Evolutionary conservation across 2,888 invertebrate species (phyloP).

Genomic region (Lithophane semibrunnea): DNA sequence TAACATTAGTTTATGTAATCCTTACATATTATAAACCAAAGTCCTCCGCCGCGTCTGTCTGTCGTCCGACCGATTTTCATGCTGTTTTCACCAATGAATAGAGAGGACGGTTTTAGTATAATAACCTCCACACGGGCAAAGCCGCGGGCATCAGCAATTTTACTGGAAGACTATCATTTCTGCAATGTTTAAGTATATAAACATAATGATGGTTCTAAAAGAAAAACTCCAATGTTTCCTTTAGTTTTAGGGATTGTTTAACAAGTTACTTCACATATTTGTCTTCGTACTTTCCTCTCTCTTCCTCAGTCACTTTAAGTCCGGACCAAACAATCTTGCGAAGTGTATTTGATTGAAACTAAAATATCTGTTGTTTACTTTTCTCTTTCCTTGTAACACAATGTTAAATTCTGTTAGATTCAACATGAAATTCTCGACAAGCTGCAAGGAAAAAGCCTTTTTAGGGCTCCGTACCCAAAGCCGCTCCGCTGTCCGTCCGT

Average conservation of each 20-base stretch:
- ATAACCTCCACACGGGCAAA: no score
- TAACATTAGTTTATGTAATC: no score
- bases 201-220: background rate
- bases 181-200: background rate
- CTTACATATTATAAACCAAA: no score
- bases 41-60: no score
- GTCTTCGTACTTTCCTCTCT: slow-evolving; percentile 2
- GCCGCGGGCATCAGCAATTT: no score
- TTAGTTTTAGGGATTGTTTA: slow-evolving; percentile 5
- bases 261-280: slow-evolving; percentile 28
- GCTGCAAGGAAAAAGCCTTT: background rate
- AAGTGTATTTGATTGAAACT: slow-evolving; percentile 27
- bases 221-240: background rate
- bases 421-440: background rate
- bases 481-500: no score
- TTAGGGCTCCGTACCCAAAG: no score
- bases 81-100: no score
- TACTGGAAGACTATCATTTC: no score
- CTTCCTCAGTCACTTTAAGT: background rate
- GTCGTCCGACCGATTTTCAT: no score
- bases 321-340: slow-evolving; percentile 1
- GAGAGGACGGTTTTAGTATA: no score
- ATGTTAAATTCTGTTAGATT: background rate
- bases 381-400: background rate
- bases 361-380: slow-evolving; percentile 10